A percentile compares a stretch with the other conserved stretches of the same genome.
These are phyloP conservation scores for Chlamydotis undulata DNA, from an alignment of 2,113 vertebrate genomes.

Conservation along the genomic window DNA sequence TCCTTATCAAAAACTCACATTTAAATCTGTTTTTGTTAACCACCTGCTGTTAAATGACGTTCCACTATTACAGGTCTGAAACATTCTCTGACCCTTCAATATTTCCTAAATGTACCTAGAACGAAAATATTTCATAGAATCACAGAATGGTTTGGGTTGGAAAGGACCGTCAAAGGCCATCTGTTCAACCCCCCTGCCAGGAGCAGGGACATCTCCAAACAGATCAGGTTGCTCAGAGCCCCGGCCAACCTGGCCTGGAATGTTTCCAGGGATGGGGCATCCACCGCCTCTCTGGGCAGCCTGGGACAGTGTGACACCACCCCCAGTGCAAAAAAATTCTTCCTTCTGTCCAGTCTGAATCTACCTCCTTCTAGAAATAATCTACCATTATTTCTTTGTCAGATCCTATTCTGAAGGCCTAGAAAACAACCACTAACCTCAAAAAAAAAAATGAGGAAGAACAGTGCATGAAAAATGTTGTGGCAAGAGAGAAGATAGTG, in stretches of 20 bases:
- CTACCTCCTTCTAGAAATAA: no score
- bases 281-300: no score
- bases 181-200: no score
- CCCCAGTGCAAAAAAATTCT: no score
- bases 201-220: no score
- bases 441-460: background rate
- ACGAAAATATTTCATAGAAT: background rate
- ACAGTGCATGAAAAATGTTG: fast-evolving
- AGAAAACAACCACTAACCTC: background rate
- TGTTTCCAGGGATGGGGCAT: no score
- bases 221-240: no score
- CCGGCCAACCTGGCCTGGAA: no score
- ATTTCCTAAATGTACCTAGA: fast-evolving
- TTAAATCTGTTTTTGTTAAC: background rate
- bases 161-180: no score
- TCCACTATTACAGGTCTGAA: background rate
- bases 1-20: background rate
- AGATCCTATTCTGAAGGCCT: background rate
- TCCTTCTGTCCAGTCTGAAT: no score
- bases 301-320: no score
- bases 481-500: background rate
- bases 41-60: background rate
- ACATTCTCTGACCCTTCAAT: background rate
- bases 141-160: no score
- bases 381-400: background rate